These are phyloP conservation scores for Neomonachus schauinslandi DNA, from an alignment of 2,113 vertebrate genomes.

Conservation along the genomic window DNA sequence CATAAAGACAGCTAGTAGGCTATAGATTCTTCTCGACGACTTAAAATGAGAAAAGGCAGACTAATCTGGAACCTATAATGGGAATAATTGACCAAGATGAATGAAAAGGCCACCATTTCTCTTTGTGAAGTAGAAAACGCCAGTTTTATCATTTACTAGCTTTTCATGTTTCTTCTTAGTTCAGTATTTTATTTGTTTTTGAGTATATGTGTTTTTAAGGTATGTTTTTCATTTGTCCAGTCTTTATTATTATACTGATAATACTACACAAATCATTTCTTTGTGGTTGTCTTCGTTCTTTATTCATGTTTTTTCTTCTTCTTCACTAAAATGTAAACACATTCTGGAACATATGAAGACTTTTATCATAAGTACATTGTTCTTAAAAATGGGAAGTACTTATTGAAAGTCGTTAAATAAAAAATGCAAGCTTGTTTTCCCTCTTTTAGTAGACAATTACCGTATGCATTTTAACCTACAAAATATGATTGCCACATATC, in stretches of 20 bases:
- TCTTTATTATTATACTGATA: neutral
- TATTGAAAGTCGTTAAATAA: neutral
- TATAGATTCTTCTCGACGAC: neutral
- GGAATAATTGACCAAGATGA: slow-evolving; percentile 32
- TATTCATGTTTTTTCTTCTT: slow-evolving; percentile 11
- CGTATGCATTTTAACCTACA: neutral
- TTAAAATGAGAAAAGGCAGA: neutral
- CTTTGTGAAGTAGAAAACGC: neutral
- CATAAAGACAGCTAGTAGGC: neutral
- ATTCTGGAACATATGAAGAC: neutral
- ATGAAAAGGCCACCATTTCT: neutral
- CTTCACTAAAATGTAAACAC: neutral
- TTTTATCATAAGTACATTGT: neutral
- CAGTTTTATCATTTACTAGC: neutral
- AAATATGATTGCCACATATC: neutral
- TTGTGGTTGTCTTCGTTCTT: neutral
- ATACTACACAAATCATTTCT: neutral
- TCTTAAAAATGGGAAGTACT: neutral
- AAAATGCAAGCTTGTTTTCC: neutral
- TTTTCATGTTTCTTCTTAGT: neutral
- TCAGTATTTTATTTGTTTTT: slow-evolving; percentile 6
- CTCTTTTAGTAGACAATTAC: neutral
- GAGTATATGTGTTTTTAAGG: neutral
- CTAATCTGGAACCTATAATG: neutral
- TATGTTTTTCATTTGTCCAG: neutral